A percentile compares a stretch with the other conserved stretches of the same genome.
These are phyloP conservation scores for Siniperca undulata DNA, from an alignment of 2,797 vertebrate species.

Conservation along the genomic window DNA sequence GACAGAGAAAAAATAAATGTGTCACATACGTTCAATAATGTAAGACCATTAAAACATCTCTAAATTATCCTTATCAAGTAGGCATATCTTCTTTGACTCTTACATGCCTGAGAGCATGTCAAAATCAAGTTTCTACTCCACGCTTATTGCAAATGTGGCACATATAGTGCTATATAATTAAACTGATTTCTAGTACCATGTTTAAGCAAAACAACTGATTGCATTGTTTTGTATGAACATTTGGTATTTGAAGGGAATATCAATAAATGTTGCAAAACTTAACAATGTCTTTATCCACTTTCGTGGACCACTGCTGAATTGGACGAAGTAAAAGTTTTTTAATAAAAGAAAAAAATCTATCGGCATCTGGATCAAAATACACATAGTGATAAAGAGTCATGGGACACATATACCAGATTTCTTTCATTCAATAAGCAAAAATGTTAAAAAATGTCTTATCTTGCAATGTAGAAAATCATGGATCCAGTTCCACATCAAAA, in stretches of 20 bases:
- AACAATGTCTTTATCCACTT: not conserved
- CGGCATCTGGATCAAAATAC: not conserved
- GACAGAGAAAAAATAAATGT: not conserved
- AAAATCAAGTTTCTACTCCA: not conserved
- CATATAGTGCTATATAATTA: not conserved
- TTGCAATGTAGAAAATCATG: not conserved
- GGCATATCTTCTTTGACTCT: not conserved
- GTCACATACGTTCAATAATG: not conserved
- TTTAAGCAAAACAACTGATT: not conserved
- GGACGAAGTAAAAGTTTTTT: not conserved
- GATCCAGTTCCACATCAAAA: not conserved
- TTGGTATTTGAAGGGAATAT: not conserved
- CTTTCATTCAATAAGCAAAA: not conserved
- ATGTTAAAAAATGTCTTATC: not conserved
- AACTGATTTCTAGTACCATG: not conserved
- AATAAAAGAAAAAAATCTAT: not conserved
- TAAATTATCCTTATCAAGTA: not conserved
- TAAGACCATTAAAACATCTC: not conserved
- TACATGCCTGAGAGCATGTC: not conserved
- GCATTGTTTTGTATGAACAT: not conserved
- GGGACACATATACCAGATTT: not conserved
- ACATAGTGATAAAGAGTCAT: not conserved
- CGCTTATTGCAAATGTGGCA: not conserved
- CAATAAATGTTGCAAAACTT: slow-evolving; percentile 3
- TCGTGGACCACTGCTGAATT: not conserved